Percentiles rank a stretch among this genome's conserved stretches.
These are phyloP conservation scores for Steinernema khuongi DNA, from an alignment of 1,140 invertebrate species.

Conservation along the genomic window DNA sequence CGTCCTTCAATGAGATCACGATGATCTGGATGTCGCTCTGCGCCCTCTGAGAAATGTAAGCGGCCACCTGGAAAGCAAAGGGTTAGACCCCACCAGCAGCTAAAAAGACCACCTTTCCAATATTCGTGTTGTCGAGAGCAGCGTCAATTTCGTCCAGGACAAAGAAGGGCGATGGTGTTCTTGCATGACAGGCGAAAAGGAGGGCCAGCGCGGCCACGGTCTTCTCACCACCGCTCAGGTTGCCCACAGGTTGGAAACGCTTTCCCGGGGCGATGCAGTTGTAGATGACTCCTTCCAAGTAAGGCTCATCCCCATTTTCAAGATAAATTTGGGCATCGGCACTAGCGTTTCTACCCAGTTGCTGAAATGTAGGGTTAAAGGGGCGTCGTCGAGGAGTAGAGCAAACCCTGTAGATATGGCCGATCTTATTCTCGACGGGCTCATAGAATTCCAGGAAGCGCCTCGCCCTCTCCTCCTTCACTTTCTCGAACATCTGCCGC, in stretches of 20 bases:
- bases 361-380: slow-evolving; percentile 61
- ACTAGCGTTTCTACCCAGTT: slow-evolving; percentile 87
- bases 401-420: slow-evolving; percentile 89
- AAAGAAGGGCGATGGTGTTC: slow-evolving; percentile 96
- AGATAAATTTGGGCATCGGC: slow-evolving; percentile 94
- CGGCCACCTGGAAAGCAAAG: slow-evolving; percentile 62
- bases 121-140: slow-evolving; percentile 96
- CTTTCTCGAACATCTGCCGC: slow-evolving; percentile 85
- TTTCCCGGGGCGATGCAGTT: slow-evolving; percentile 98
- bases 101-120: slow-evolving; percentile 82
- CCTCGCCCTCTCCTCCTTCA: slow-evolving; percentile 81
- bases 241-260: slow-evolving; percentile 91
- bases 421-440: slow-evolving; percentile 91
- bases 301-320: slow-evolving; percentile 97
- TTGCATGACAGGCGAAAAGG: slow-evolving; percentile 96
- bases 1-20: slow-evolving; percentile 98
- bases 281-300: slow-evolving; percentile 92
- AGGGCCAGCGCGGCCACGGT: slow-evolving; percentile 93
- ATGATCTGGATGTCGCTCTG: slow-evolving; percentile 78
- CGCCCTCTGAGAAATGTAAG: slow-evolving; percentile 65
- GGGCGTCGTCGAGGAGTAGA: not conserved
- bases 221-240: slow-evolving; percentile 96
- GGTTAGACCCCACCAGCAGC: not conserved
- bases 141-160: slow-evolving; percentile 99
- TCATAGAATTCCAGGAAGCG: slow-evolving; percentile 94